phyloP scores from a whole-genome alignment of 2,113 vertebrate species.

The Pluvialis apricaria region DNA sequence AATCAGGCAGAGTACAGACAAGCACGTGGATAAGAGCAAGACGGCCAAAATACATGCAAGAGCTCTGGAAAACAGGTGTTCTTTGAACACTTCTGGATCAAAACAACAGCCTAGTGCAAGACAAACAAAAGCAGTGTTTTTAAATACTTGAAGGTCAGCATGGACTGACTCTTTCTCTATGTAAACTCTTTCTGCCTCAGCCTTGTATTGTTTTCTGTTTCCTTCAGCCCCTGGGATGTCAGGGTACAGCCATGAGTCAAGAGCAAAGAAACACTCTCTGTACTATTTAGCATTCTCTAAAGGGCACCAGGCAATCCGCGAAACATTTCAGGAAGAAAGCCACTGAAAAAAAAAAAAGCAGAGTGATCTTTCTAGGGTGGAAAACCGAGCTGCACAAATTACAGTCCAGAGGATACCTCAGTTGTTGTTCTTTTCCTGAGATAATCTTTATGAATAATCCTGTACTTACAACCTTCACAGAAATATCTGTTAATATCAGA shows the following conservation, averaged over 20 bases:
- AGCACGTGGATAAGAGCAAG: not conserved
- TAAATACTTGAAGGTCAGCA: not conserved
- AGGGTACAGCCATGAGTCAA: not conserved
- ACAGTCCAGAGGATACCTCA: slow-evolving; percentile 8
- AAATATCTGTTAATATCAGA: slow-evolving; percentile 50
- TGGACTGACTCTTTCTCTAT: not conserved
- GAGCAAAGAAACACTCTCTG: not conserved
- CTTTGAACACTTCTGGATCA: not conserved
- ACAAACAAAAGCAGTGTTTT: not conserved
- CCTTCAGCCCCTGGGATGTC: not conserved
- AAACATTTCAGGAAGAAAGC: slow-evolving; percentile 49
- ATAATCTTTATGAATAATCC: slow-evolving; percentile 47
- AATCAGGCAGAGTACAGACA: not conserved
- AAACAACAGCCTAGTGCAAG: not conserved
- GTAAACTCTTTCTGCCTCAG: not conserved
- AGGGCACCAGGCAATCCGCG: slow-evolving; percentile 4
- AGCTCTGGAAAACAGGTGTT: not conserved
- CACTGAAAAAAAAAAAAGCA: slow-evolving; percentile 27
- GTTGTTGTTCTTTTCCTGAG: slow-evolving; percentile 39
- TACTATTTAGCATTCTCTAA: slow-evolving; percentile 41
- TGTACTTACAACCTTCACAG: slow-evolving; percentile 31
- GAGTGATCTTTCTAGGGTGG: slow-evolving; percentile 12
- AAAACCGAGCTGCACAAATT: slow-evolving; percentile 36
- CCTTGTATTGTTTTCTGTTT: not conserved
- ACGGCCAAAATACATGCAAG: not conserved